Conservation (phyloP, 2,888 invertebrate species). For the Helobdella robusta region DNA sequence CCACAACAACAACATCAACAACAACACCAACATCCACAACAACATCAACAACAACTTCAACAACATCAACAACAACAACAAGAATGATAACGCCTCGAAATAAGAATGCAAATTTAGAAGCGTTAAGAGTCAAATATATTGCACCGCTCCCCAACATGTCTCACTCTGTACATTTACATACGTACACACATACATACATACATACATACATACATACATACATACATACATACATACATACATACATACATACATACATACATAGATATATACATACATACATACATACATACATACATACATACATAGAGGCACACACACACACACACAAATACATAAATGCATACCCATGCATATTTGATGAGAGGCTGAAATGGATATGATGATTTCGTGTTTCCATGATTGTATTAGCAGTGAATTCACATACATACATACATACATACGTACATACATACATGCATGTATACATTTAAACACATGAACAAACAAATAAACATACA, state of each 20-base stretch:
- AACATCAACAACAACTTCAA: background rate
- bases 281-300: slow-evolving; percentile 9
- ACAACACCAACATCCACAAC: too few species aligned
- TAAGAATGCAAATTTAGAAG: background rate
- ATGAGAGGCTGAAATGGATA: too few species aligned
- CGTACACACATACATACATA: slow-evolving; percentile 20
- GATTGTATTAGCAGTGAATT: background rate
- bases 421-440: slow-evolving; percentile 16
- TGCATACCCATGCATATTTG: background rate
- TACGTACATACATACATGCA: slow-evolving; percentile 18
- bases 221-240: slow-evolving; percentile 21
- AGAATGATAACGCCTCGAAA: background rate
- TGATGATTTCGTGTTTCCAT: background rate
- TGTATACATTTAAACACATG: slow-evolving; percentile 7
- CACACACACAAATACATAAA: slow-evolving; percentile 5
- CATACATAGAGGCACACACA: slow-evolving; percentile 17
- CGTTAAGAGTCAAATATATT: too few species aligned
- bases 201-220: slow-evolving; percentile 23
- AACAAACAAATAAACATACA: slow-evolving; percentile 13
- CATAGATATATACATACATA: slow-evolving; percentile 11
- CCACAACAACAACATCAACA: too few species aligned
- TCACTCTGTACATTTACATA: background rate
- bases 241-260: background rate
- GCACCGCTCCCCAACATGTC: too few species aligned
- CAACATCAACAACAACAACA: slow-evolving; percentile 7